These are phyloP conservation scores for Perccottus glenii DNA, from an alignment of 2,113 vertebrate genomes.

Conservation along the genomic window DNA sequence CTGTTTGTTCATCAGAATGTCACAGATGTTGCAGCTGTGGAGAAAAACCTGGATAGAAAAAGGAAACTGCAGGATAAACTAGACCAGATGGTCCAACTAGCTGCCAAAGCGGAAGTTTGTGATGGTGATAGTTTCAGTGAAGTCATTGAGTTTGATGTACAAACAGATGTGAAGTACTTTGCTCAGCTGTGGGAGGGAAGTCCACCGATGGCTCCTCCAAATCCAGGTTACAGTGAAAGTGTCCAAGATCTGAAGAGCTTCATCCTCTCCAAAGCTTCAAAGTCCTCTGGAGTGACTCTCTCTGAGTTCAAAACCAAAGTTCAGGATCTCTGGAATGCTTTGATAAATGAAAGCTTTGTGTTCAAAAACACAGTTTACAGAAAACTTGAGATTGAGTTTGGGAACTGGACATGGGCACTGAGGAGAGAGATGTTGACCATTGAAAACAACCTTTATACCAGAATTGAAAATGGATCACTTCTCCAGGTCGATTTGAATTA, in stretches of 20 bases:
- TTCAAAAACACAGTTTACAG: conserved; percentile 55
- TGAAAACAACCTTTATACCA: conserved; percentile 29
- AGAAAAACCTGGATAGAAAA: conserved; percentile 51
- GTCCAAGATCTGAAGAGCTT: conserved; percentile 47
- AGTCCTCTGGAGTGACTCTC: conserved; percentile 8
- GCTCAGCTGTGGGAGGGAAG: conserved; percentile 56
- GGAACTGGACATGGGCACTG: conserved; percentile 47
- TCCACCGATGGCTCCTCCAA: conserved; percentile 64
- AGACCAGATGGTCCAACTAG: conserved; percentile 44
- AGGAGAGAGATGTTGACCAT: conserved; percentile 34
- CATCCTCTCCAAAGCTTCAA: conserved; percentile 44
- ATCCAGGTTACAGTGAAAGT: conserved; percentile 53
- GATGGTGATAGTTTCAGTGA: conserved; percentile 44
- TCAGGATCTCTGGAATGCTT: conserved; percentile 25
- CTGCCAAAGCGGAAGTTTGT: conserved; percentile 43
- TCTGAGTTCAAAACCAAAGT: conserved; percentile 42
- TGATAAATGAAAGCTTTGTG: conserved; percentile 48
- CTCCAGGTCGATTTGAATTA: background rate
- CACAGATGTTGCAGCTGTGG: conserved; percentile 41
- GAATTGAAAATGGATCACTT: conserved; percentile 28
- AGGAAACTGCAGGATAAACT: conserved; percentile 51
- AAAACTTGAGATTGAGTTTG: conserved; percentile 37
- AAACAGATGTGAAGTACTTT: conserved; percentile 59
- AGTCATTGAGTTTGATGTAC: conserved; percentile 39
- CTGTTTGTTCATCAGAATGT: conserved; percentile 62